Evolutionary conservation across 2,888 invertebrate species (phyloP), one percentile per base, ranked within the genome.

Genomic region (Pandemis corylana): DNA sequence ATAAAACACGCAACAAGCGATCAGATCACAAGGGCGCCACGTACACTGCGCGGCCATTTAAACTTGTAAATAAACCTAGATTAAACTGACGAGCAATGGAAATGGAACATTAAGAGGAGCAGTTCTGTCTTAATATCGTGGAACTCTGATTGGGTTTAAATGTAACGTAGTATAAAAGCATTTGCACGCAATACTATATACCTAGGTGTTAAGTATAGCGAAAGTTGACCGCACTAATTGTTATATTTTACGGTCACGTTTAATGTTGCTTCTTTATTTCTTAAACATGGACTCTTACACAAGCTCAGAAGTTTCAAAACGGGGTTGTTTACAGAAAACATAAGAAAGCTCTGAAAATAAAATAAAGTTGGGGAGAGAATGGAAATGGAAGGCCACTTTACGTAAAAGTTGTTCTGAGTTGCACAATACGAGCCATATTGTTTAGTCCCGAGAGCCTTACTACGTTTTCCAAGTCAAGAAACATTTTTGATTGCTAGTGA

Each of bases 1-100:
- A 73, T 65, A 69, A 69, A 36, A 65, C 42, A 63, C 53, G 36
- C 66, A 51, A 49, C 49, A 49, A 41, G 5, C n/a, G n/a, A 68
- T 9, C 46, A 28, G 7, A 44, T 28, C 10, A 20, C 20, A 46
- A 59, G 42, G 42, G n/a, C 28, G n/a, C 12, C 20, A 65, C 13
- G 7, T 28, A 20, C 62, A 51, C 13, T 63, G 51, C 69, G 49
- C 42, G 69, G 36, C 13, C 6, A 36, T 10, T 62, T 20, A 46
- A 7, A 12, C 2, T 6, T 12, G 6, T 13, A 15, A 13, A 68
- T 20, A 46, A 44, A 67, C 15, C 53, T 20, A 15, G 53, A 7
- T 56, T 15, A n/a, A 20, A 53, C 10, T 67, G 36, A 15, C 59
- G 28, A 28, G 28, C 28, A 41, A 41, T 15, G n/a, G n/a, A 41